Evolutionary conservation across 2,113 vertebrate species (phyloP).

Genomic region (Callocephalon fimbriatum): DNA sequence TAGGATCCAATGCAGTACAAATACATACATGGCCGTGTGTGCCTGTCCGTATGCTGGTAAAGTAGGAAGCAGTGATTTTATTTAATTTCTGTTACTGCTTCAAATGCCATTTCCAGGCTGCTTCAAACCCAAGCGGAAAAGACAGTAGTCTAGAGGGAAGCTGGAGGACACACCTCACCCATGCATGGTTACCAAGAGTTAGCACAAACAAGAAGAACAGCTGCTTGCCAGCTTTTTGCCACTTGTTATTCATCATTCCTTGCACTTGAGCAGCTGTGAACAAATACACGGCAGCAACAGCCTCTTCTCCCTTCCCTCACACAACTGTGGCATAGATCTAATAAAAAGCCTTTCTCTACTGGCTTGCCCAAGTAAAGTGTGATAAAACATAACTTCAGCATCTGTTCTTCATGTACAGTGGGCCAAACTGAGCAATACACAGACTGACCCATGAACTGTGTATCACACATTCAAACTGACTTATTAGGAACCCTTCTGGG

Average conservation of each 20-base stretch:
- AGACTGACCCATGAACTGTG: too few species aligned
- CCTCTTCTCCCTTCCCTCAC: not conserved
- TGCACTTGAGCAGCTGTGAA: not conserved
- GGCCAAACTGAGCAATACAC: not conserved
- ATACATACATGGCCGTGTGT: rapidly evolving
- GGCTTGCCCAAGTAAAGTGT: not conserved
- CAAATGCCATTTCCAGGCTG: not conserved
- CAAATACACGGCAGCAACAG: not conserved
- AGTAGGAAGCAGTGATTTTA: not conserved
- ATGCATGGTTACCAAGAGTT: not conserved
- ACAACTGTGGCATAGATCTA: not conserved
- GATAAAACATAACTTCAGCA: not conserved
- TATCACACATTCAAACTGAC: not conserved
- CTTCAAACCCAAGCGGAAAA: not conserved
- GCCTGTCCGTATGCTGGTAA: not conserved
- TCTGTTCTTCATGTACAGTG: not conserved
- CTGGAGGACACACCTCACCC: not conserved
- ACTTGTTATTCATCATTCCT: not conserved
- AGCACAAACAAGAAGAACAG: too few species aligned
- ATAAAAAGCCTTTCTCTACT: not conserved
- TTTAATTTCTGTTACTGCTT: not conserved
- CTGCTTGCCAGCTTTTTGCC: not conserved
- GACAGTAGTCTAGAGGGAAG: not conserved
- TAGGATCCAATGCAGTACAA: not conserved
- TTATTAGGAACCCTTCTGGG: not conserved